phyloP scores from a whole-genome alignment of 2,797 vertebrate species.

The Lateolabrax maculatus region DNA sequence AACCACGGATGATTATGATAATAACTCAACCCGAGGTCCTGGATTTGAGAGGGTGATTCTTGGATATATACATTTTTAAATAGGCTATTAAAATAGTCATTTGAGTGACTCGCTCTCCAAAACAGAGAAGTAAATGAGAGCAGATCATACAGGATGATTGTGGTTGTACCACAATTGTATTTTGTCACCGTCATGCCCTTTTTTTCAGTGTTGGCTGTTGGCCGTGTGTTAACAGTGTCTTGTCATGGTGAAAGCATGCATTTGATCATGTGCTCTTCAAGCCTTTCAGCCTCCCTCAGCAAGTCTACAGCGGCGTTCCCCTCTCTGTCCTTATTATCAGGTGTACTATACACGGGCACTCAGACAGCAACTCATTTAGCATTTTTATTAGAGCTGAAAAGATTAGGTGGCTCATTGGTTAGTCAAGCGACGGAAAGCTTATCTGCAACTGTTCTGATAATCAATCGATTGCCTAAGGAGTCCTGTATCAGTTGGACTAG shows the following conservation, averaged over 20 bases:
- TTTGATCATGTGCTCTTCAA: slow-evolving; percentile 31
- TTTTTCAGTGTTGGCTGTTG: neutral
- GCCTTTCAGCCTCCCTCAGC: neutral
- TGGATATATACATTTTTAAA: neutral
- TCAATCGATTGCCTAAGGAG: too few relatives aligned
- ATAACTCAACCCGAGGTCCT: neutral
- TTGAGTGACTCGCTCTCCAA: neutral
- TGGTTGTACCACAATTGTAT: neutral
- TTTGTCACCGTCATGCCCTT: neutral
- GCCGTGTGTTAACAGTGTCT: slow-evolving; percentile 3
- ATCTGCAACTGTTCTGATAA: neutral
- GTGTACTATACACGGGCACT: neutral
- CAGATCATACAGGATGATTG: neutral
- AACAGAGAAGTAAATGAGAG: neutral
- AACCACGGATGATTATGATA: neutral
- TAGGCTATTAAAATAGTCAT: neutral
- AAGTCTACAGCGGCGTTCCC: neutral
- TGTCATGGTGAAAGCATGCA: slow-evolving; percentile 25
- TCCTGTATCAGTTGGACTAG: too few relatives aligned
- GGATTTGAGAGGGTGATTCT: neutral
- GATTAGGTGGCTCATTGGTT: neutral
- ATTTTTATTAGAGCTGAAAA: slow-evolving; percentile 1
- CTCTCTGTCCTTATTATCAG: neutral
- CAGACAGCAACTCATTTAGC: neutral
- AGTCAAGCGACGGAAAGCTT: neutral